These are phyloP conservation scores for Gryllus longicercus DNA, from an alignment of 2,888 invertebrate species.

Conservation along the genomic window DNA sequence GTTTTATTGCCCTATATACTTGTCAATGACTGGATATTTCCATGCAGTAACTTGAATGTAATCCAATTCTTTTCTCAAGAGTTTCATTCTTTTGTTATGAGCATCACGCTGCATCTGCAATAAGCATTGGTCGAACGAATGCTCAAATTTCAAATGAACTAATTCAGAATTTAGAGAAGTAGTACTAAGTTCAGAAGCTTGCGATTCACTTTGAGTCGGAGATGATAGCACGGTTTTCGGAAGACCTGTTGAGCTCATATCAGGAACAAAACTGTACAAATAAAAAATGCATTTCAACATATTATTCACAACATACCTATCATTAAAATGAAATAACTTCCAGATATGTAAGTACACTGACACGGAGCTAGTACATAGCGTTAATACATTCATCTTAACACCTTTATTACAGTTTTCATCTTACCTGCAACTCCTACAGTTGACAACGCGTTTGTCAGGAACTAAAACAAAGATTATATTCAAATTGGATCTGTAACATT, in stretches of 20 bases:
- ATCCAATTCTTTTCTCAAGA: slow-evolving; percentile 69
- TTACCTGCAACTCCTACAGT: too few species aligned
- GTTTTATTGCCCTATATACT: slow-evolving; percentile 57
- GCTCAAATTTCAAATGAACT: slow-evolving; percentile 54
- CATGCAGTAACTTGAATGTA: slow-evolving; percentile 76
- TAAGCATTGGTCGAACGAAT: slow-evolving; percentile 55
- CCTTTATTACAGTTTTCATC: too few species aligned
- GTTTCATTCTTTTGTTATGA: slow-evolving; percentile 67
- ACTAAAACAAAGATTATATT: too few species aligned
- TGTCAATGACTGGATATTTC: slow-evolving; percentile 71
- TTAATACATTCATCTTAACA: too few species aligned
- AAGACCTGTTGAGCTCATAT: slow-evolving; percentile 45
- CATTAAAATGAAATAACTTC: too few species aligned
- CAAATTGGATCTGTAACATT: too few species aligned
- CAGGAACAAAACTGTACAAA: not conserved
- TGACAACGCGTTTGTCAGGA: too few species aligned
- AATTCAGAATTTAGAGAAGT: slow-evolving; percentile 47
- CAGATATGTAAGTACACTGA: too few species aligned
- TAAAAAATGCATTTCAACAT: not conserved
- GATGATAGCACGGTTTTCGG: slow-evolving; percentile 43
- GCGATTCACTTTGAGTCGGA: slow-evolving; percentile 44
- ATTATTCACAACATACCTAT: too few species aligned
- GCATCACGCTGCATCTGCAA: slow-evolving; percentile 61
- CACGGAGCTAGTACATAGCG: too few species aligned
- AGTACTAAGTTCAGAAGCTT: slow-evolving; percentile 43